Conservation (phyloP, 2,888 invertebrate genomes). For the Gonocerus acuteangulatus region DNA sequence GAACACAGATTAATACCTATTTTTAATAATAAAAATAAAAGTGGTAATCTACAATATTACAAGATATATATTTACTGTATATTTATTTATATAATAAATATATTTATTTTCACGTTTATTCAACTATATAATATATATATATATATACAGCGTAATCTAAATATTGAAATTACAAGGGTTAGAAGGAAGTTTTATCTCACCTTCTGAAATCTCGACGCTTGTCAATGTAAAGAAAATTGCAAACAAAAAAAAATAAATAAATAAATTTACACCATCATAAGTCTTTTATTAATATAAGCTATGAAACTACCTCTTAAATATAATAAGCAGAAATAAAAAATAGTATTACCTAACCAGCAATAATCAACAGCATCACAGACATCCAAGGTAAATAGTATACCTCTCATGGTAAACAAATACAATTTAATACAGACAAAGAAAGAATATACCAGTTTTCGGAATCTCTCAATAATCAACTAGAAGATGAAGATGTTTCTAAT, state of each 20-base stretch:
- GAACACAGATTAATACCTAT: slow-evolving; percentile 21
- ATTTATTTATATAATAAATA: slow-evolving; percentile 21
- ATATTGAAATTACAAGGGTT: not conserved
- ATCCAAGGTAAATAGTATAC: slow-evolving; percentile 8
- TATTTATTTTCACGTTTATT: slow-evolving; percentile 7
- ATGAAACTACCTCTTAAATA: slow-evolving; percentile 4
- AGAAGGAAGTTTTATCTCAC: slow-evolving; percentile 18
- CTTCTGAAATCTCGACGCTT: slow-evolving; percentile 15
- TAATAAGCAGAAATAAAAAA: slow-evolving; percentile 8
- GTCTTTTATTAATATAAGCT: not conserved
- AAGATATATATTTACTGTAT: slow-evolving; percentile 1
- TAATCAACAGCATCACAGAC: slow-evolving; percentile 25
- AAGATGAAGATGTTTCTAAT: no score
- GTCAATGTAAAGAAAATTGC: slow-evolving; percentile 5
- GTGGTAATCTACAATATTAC: slow-evolving; percentile 22
- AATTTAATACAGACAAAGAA: slow-evolving; percentile 1
- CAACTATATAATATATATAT: slow-evolving; percentile 3
- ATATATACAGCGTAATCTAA: not conserved
- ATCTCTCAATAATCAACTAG: not conserved
- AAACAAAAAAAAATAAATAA: slow-evolving; percentile 18
- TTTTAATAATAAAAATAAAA: slow-evolving; percentile 23
- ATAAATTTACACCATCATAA: not conserved
- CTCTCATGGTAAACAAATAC: slow-evolving; percentile 2
- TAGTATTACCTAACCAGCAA: slow-evolving; percentile 1
- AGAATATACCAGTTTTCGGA: slow-evolving; percentile 1